Base-by-base conservation (phyloP, 2,797 vertebrate species). In the Myotis vivesi region DNA sequence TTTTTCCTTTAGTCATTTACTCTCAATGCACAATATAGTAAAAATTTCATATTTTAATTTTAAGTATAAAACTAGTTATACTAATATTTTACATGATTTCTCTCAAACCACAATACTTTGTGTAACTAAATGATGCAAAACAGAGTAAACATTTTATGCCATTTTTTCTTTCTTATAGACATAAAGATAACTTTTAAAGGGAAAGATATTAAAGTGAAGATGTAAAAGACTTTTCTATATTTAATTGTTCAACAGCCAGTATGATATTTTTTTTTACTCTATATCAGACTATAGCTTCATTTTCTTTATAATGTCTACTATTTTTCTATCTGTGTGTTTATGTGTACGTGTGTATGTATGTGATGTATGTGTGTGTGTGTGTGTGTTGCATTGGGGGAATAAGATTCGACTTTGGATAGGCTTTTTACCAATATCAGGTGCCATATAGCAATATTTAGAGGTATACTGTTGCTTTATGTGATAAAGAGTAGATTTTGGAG, bases 171-270 rank as follows among this genome's bases (percentile, higher is more conserved):
- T 75, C 51, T 73, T 86, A 57, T 15, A 33, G 33, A 84, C 68
- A 92, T 49, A 44, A 86, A 57, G 7, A 25, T 57, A 84, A 83
- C 17, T 62, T 89, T 87, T 77, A 93, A 93, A 68, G 83, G n/a
- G 20, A 83, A 87, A 92, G 8, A 46, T 33, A 38, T 55, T 86
- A 68, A 44, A 49, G 66, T 83, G 10, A 72, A 86, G 30, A 82
- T 30, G 13, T 20, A 92, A 92, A 12, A 22, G 16, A 15, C 86
- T 89, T 81, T 89, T 82, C 33, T 80, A 22, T 66, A 89, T 30
- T 89, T 92, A 90, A 80, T 36, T 91, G 20, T 44, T 6, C 6
- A 68, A 53, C 8, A 89, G 23, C 28, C 55, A 77, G 46, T 93
- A 89, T 76, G 11, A 79, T 64, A 69, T 8, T 86, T 10, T 3